Evolutionary conservation across 2,113 vertebrate species (phyloP).

Genomic region (Phyllostomus discolor): DNA sequence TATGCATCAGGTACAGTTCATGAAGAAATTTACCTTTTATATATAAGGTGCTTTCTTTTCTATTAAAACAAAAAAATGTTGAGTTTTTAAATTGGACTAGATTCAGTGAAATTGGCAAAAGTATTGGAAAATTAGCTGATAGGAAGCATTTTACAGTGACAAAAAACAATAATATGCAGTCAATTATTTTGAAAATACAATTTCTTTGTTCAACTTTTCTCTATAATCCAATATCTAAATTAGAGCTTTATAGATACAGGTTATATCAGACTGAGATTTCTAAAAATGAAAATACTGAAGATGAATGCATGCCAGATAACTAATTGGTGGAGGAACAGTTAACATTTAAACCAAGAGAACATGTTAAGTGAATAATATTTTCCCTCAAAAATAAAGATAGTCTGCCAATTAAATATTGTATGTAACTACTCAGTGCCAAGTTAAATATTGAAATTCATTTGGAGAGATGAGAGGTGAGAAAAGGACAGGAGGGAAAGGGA

Average conservation of each 20-base stretch:
- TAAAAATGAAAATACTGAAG: background rate
- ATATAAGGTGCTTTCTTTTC: background rate
- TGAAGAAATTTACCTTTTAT: background rate
- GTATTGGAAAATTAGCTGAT: background rate
- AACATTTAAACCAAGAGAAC: background rate
- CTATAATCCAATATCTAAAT: background rate
- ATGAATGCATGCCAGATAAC: background rate
- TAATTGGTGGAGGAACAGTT: background rate
- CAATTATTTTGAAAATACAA: slow-evolving; percentile 7
- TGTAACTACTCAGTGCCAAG: background rate
- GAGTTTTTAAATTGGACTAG: background rate
- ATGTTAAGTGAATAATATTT: background rate
- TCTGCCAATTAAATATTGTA: background rate
- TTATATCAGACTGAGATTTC: background rate
- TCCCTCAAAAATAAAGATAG: background rate
- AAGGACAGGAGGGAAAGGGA: background rate
- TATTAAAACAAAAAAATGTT: background rate
- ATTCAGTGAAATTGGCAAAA: background rate
- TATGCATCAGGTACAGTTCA: background rate
- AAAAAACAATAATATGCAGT: background rate
- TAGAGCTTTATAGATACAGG: background rate
- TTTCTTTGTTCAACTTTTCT: background rate
- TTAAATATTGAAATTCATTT: background rate
- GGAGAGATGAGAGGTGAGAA: background rate
- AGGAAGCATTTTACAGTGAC: background rate